These are phyloP conservation scores for Mormyrus iriodes DNA, from an alignment of 2,113 vertebrate species.

Conservation along the genomic window DNA sequence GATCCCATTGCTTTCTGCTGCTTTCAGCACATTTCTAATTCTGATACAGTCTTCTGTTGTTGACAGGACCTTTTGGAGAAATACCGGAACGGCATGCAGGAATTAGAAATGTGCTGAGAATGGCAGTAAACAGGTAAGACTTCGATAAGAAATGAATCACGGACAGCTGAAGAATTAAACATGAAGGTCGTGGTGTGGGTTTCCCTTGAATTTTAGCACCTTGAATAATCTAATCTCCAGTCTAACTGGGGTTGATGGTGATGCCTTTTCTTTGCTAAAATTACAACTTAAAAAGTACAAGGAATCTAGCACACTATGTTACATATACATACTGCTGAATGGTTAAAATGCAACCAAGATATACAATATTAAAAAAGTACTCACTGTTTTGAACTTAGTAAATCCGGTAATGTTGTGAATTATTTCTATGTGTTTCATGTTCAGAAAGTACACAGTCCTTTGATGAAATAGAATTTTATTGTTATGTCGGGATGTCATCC, in stretches of 20 bases:
- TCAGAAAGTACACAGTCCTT: background rate
- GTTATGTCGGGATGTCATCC: background rate
- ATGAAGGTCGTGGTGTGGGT: background rate
- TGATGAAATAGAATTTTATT: background rate
- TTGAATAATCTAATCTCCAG: background rate
- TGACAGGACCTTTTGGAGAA: background rate
- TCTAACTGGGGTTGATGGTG: background rate
- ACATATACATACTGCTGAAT: background rate
- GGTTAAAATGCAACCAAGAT: background rate
- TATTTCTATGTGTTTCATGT: background rate
- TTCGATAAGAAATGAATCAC: background rate
- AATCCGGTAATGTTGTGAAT: background rate
- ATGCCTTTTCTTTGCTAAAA: background rate
- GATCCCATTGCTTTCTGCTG: background rate
- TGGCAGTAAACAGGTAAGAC: background rate
- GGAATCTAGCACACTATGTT: background rate
- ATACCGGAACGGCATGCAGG: background rate
- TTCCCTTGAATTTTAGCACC: background rate
- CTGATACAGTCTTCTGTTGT: background rate
- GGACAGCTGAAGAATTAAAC: background rate
- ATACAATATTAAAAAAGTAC: background rate
- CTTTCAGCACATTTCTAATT: constrained; percentile 13
- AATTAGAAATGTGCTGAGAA: background rate
- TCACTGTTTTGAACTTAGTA: background rate
- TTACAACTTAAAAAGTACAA: background rate